Evolutionary conservation across 2,797 vertebrate species (phyloP).

Genomic region (Austrolebias charrua): DNA sequence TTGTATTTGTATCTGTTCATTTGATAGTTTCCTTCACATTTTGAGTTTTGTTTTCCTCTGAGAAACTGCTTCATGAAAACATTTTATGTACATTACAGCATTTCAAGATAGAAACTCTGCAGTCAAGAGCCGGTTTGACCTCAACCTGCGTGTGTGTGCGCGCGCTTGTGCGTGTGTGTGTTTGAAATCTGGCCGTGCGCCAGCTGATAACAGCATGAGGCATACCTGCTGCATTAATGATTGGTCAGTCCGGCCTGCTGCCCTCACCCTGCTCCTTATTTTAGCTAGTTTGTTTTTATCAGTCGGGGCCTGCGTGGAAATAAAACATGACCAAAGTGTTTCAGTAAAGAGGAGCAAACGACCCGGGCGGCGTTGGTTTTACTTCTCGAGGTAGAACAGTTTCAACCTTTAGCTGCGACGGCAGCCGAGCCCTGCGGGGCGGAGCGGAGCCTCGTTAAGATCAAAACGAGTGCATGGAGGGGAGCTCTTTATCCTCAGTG

Average conservation of each 20-base stretch:
- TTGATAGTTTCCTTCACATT: too few species aligned
- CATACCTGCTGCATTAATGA: constrained; percentile 85
- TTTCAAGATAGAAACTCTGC: constrained; percentile 23
- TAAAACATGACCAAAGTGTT: constrained; percentile 8
- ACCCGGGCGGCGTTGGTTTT: background rate
- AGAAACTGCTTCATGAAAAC: background rate
- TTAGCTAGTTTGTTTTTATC: constrained; percentile 53
- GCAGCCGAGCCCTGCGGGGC: background rate
- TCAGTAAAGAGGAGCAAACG: background rate
- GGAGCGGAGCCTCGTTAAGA: constrained; percentile 40
- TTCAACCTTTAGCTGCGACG: background rate
- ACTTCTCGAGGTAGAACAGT: background rate
- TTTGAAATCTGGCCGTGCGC: constrained; percentile 65
- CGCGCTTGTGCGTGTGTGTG: constrained; percentile 55
- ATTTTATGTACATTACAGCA: constrained; percentile 6
- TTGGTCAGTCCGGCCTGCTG: constrained; percentile 73
- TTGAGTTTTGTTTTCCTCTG: background rate
- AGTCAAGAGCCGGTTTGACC: constrained; percentile 51
- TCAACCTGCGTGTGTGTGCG: constrained; percentile 31
- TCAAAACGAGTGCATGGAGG: constrained; percentile 50
- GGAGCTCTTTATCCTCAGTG: constrained; percentile 53
- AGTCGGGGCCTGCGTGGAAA: constrained; percentile 24
- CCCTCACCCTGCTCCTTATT: constrained; percentile 53
- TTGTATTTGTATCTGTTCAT: too few species aligned
- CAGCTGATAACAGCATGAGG: constrained; percentile 77